phyloP scores from a whole-genome alignment of 2,113 vertebrate genomes.

The Saimiri boliviensis region DNA sequence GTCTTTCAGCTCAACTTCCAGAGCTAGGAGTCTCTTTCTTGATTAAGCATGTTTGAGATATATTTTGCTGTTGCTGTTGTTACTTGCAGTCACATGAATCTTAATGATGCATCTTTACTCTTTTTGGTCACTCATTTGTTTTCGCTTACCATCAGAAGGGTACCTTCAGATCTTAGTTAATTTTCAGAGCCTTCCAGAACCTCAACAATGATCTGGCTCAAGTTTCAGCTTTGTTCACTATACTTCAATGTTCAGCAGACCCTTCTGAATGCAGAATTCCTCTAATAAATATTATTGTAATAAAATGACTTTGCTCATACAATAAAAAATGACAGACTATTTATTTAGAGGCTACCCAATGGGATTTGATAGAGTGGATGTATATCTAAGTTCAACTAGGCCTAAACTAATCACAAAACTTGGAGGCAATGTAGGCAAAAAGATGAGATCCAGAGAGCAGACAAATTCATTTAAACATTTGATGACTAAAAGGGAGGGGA shows the following conservation, averaged over 20 bases:
- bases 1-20: neutral
- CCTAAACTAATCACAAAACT: conserved; percentile 18
- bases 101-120: neutral
- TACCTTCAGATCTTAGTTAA: neutral
- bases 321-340: neutral
- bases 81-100: neutral
- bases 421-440: neutral
- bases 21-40: neutral
- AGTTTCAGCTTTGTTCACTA: neutral
- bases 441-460: neutral
- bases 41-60: neutral
- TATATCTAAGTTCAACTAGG: neutral
- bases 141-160: neutral
- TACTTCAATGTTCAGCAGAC: neutral
- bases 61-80: neutral
- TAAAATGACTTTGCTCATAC: neutral
- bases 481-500: neutral
- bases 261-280: neutral
- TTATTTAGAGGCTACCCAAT: neutral
- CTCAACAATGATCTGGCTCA: neutral
- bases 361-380: neutral
- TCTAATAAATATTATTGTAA: neutral
- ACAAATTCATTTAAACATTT: neutral
- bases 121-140: neutral
- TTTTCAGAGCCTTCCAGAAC: neutral